Evolutionary conservation across 1,140 invertebrate genomes (phyloP), one percentile per base, ranked within the genome.

Genomic region (Orchestia grillus): DNA sequence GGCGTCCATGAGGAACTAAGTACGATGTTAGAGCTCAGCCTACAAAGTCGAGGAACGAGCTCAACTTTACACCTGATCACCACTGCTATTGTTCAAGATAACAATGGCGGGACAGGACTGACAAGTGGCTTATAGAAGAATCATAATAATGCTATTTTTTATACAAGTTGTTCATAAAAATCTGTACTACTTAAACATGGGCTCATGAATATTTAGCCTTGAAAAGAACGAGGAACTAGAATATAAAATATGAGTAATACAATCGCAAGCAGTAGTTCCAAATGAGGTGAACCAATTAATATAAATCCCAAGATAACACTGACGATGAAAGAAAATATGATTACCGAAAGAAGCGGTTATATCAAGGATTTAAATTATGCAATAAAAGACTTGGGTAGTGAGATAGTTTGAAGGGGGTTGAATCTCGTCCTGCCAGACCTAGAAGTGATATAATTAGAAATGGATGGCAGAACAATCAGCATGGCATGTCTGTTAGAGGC

Each of bases 381-480:
- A 77, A 28, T 28, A 36, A 15, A 77, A 77, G 62, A 77, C 28
- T 77, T 36, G 11, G 19, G 47, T 53, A 53, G 28, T 77, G 62
- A 77, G 11, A 77, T 77, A 23, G 36, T 77, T 77, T 77, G 62
- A 77, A 77, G 62, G 62, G 28, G 44, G 92, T 42, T 47, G 44
- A 45, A 94, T 94, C 92, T 94, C 3, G 43, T 90, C 41, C 19
- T 42, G 90, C 19, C 4, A 44, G 43, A 92, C 90, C 6, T 19
- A 47, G 44, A 45, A 40, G 92, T 45, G 92, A 94, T 44, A 94
- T 47, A 94, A 94, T 94, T 47, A 44, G 43, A 94, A 94, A 94
- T 45, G 92, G 44, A 94, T 94, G 92, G 92, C 44, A 94, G 92
- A 45, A 94, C 92, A 94, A 94, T 94, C 92, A 94, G 92, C 92